Percentiles rank a stretch among this genome's conserved stretches.
These are phyloP conservation scores for Falco punctatus DNA, from an alignment of 2,113 vertebrate species.

Conservation along the genomic window DNA sequence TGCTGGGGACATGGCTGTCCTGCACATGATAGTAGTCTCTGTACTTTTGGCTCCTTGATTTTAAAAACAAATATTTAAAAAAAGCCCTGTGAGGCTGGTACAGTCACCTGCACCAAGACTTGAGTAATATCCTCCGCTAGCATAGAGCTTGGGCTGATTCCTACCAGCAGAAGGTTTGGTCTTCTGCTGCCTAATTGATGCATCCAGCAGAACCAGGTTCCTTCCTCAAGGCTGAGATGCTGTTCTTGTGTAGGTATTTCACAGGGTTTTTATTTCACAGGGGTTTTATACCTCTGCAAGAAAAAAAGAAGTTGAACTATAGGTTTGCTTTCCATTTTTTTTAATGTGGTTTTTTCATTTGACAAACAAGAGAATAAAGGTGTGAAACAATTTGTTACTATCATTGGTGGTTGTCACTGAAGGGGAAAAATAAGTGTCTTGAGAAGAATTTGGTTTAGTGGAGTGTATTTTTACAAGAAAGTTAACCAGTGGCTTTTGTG, in stretches of 20 bases:
- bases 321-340: neutral
- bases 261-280: neutral
- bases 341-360: rapidly evolving
- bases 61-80: neutral
- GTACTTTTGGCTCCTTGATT: neutral
- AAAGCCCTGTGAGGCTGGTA: neutral
- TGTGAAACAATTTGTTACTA: neutral
- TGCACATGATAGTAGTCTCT: neutral
- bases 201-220: neutral
- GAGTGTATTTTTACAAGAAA: neutral
- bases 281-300: neutral
- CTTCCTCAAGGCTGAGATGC: neutral
- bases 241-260: neutral
- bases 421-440: neutral
- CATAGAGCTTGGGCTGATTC: neutral
- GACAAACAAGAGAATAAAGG: neutral
- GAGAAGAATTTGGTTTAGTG: neutral
- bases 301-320: neutral
- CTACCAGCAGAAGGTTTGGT: neutral
- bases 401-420: neutral
- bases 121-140: neutral
- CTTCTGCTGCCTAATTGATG: neutral
- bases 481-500: neutral
- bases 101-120: neutral
- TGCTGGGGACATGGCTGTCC: neutral